Percentiles rank a stretch among this genome's conserved stretches.
Evolutionary conservation across 1,140 invertebrate species (phyloP).

Genomic region (Aphis gossypii): DNA sequence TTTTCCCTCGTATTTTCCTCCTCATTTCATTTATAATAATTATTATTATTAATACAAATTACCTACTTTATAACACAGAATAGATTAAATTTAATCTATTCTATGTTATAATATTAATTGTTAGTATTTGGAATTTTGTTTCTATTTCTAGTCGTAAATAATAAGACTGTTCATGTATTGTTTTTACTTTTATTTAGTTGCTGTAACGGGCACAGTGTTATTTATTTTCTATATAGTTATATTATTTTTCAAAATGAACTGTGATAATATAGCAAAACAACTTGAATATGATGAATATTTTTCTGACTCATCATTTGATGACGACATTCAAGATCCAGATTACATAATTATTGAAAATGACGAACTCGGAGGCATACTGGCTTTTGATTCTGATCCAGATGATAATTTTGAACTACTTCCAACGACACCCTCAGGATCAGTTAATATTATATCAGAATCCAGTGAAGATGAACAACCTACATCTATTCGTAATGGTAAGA

Average conservation of each 20-base stretch:
- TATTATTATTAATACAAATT: background rate
- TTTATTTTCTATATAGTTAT: constrained; percentile 4
- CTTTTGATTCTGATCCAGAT: constrained; percentile 25
- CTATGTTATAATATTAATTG: too few species aligned
- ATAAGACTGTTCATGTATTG: background rate
- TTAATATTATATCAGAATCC: too few species aligned
- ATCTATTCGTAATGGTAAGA: background rate
- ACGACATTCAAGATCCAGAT: constrained; percentile 34
- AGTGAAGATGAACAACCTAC: background rate
- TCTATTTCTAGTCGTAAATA: constrained; percentile 7
- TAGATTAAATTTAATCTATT: too few species aligned
- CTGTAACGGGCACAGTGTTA: constrained; percentile 25
- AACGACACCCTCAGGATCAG: too few species aligned
- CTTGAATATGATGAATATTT: constrained; percentile 27
- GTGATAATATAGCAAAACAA: background rate
- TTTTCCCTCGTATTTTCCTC: background rate
- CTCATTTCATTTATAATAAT: constrained; percentile 3
- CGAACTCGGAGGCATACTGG: constrained; percentile 10
- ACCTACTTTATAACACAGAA: too few species aligned
- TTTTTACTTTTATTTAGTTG: background rate
- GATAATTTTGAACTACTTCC: too few species aligned
- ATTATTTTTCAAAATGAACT: constrained; percentile 23
- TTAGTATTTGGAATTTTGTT: background rate
- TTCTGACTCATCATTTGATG: constrained; percentile 15
- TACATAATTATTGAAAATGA: constrained; percentile 16